Base-by-base conservation (phyloP, 2,888 invertebrate species). In the Scaptomyza reducta region DNA sequence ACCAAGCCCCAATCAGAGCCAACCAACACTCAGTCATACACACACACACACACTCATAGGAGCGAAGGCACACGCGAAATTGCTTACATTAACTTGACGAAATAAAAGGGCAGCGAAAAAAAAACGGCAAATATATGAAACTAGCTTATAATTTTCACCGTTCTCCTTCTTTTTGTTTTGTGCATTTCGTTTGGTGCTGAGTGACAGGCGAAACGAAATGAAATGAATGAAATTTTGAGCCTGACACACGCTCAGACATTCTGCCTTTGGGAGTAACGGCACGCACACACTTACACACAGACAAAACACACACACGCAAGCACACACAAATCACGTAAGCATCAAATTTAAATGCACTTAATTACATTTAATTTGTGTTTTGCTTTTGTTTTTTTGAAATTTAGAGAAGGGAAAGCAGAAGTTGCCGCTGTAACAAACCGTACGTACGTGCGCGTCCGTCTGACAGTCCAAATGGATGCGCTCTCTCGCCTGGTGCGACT, bases 311-410 rank as follows among this genome's bases (percentile, higher is more conserved):
- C 67, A 53, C 55, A 44, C 55, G 61, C 54, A 53, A 18, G 16
- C 38, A 70, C 33, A 47, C 56, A 74, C 63, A 77, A 74, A 79
- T 74, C 79, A 77, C 83, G 79, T 79, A 74, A 77, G 79, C 80
- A 70, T 70, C 66, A 70, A 78, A 81, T 70, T 78, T 65, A 81
- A 81, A 84, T 84, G 74, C 78, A 80, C 68, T 80, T 80, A 84
- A 84, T 78, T 80, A 80, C 64, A 74, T 77, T 80, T 77, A 74
- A 74, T 80, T 74, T 49, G 69, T 63, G 61, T 64, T 77, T 69
- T 69, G 70, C 67, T 62, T 60, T 67, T 73, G 64, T 71, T 79
- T 73, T 58, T n/a, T 35, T 35, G 1, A 7, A 27, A 27, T 27
- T 27, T 27, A 1, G 6, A 7, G 27, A 27, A 1, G 9, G 33